A percentile compares a stretch with the other conserved stretches of the same genome.
phyloP scores from a whole-genome alignment of 2,888 invertebrate genomes.

The Trichogramma dendrolimi region DNA sequence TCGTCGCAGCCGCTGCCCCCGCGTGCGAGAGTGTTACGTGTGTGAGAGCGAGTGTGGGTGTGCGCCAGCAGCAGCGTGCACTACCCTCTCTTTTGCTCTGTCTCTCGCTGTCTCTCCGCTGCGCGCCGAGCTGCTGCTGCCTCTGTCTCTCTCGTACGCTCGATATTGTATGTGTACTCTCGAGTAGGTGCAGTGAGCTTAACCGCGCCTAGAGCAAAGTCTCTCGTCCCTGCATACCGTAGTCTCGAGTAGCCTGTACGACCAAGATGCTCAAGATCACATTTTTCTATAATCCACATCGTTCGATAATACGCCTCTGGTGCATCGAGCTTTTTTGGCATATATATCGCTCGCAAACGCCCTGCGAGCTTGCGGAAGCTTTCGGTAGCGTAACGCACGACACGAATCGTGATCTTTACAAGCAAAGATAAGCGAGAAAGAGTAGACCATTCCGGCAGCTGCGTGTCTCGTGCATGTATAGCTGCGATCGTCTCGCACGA shows the following conservation, averaged over 20 bases:
- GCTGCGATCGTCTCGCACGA: too few species aligned
- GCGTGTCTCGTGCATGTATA: too few species aligned
- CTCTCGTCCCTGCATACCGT: neutral
- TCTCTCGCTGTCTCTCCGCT: slow-evolving; percentile 14
- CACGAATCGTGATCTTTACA: too few species aligned
- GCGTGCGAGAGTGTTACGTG: neutral
- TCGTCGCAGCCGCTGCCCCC: neutral
- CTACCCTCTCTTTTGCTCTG: neutral
- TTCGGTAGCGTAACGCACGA: too few species aligned
- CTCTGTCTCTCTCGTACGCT: neutral
- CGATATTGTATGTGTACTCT: neutral
- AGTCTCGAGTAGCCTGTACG: neutral
- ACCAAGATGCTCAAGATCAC: neutral
- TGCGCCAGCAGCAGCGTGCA: neutral
- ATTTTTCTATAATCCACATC: slow-evolving; percentile 2
- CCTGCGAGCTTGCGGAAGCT: too few species aligned
- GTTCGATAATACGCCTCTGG: too few species aligned
- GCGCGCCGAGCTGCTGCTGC: slow-evolving; percentile 3
- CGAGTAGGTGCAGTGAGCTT: too few species aligned
- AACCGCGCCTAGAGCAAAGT: neutral
- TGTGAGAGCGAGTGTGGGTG: too few species aligned
- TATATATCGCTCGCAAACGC: too few species aligned
- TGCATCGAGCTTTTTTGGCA: too few species aligned
- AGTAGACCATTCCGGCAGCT: too few species aligned
- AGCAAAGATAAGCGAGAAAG: too few species aligned